phyloP scores from a whole-genome alignment of 2,888 invertebrate species.

The Laspeyria flexula region DNA sequence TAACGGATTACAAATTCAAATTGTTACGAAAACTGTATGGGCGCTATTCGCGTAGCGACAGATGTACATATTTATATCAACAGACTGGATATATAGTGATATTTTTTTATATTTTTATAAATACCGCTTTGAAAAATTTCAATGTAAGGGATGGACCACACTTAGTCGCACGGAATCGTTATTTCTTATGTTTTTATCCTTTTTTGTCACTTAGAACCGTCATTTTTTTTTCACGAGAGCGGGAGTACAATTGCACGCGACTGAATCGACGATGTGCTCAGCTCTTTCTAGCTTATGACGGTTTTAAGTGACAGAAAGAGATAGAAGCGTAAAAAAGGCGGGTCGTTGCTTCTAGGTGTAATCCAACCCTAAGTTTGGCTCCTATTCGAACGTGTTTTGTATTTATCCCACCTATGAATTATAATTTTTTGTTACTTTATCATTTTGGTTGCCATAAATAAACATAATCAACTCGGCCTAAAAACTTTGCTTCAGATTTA shows the following conservation, averaged over 20 bases:
- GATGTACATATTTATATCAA: constrained; percentile 4
- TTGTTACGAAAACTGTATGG: constrained; percentile 77
- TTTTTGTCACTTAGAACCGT: background rate
- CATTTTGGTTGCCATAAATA: too few relatives aligned
- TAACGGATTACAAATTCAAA: constrained; percentile 75
- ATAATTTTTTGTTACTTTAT: too few relatives aligned
- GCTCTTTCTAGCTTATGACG: background rate
- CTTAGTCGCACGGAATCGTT: too few relatives aligned
- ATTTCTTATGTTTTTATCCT: too few relatives aligned
- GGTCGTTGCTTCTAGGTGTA: too few relatives aligned
- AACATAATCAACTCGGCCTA: too few relatives aligned
- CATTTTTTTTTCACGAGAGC: background rate
- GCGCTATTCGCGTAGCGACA: constrained; percentile 68
- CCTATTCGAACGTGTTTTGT: constrained; percentile 23
- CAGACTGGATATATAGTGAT: constrained; percentile 36
- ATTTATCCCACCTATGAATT: background rate
- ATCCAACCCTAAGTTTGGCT: constrained; percentile 42
- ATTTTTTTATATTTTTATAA: constrained; percentile 52
- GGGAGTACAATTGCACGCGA: too few relatives aligned
- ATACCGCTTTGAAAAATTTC: constrained; percentile 21
- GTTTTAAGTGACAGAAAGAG: too few relatives aligned
- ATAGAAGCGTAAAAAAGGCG: too few relatives aligned
- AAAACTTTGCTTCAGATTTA: too few relatives aligned
- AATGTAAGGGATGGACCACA: background rate
- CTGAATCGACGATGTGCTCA: too few relatives aligned